Evolutionary conservation across 2,113 vertebrate genomes (phyloP), one percentile per base, ranked within the genome.

Genomic region (Henicopernis longicauda): DNA sequence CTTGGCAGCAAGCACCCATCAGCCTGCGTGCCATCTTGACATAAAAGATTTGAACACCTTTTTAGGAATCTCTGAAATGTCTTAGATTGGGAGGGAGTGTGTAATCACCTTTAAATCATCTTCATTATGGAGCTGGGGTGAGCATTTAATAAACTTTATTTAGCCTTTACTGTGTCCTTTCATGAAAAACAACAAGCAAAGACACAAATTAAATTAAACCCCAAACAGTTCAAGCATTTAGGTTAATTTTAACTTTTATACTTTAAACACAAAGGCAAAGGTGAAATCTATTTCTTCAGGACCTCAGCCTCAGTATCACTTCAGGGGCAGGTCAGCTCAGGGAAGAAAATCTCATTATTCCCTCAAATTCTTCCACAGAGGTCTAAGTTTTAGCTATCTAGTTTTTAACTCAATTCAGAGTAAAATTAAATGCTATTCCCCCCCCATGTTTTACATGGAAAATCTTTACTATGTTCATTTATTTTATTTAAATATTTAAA

Each of bases 11-110:
- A 18, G 31, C 26, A 2, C 67, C 59, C 73, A 11, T 3, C 82
- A 38, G 71, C 57, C 67, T 7, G 3, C 4, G 1, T 10, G 7
- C 27, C 7, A 4, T 8, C 6, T 1, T 5, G 18, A 17, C 0
- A 6, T 1, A n/a, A 22, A 13, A 47, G 42, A 11, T 6, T 3
- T 34, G 63, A 34, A 57, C 27, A 57, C 8, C 25, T 7, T 20
- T 1, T 16, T 0, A 4, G 77, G 44, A 44, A 70, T 4, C 72
- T 34, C 50, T 3, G 10, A 36, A 6, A 0, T 6, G 16, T 13
- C 73, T 36, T 0, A 7, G 23, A 49, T 6, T 5, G 63, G 31
- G 40, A 90, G 29, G 74, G 57, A 31, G 25, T 1, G 15, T 11
- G 66, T 54, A 38, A 36, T 16, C 40, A 38, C 50, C 54, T 55